Evolutionary conservation across 2,888 invertebrate species (phyloP).

Genomic region (Acleris cristana): DNA sequence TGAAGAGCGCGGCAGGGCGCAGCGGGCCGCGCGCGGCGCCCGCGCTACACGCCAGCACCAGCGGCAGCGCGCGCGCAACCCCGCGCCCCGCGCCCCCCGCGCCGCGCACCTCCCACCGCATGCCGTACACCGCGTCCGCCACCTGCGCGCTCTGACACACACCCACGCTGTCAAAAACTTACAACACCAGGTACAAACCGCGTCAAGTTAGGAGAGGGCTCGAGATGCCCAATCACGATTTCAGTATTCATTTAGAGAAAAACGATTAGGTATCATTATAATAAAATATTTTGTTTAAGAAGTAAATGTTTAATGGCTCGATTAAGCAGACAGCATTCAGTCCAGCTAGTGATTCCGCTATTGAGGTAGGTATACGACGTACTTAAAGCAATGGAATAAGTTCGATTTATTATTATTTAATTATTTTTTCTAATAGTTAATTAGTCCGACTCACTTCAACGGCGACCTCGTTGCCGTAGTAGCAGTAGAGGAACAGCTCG

Average conservation of each 20-base stretch:
- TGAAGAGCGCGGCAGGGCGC: constrained; percentile 72
- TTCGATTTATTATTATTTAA: not conserved
- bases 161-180: not conserved
- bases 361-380: too few relatives aligned
- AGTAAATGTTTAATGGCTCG: too few relatives aligned
- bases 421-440: not conserved
- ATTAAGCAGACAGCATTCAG: too few relatives aligned
- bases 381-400: not conserved
- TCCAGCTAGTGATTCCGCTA: too few relatives aligned
- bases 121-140: constrained; percentile 67
- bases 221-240: too few relatives aligned
- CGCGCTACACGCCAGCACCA: constrained; percentile 59
- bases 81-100: constrained; percentile 48
- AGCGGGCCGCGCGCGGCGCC: constrained; percentile 73
- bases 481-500: constrained; percentile 83
- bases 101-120: constrained; percentile 54
- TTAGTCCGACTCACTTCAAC: constrained; percentile 65
- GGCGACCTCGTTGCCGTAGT: constrained; percentile 83
- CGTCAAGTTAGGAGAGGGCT: not conserved
- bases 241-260: too few relatives aligned
- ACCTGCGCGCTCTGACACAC: constrained; percentile 69
- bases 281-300: too few relatives aligned
- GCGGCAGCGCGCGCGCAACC: constrained; percentile 60
- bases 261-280: too few relatives aligned
- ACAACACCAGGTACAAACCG: not conserved